Evolutionary conservation across 2,888 invertebrate species (phyloP), one percentile per base, ranked within the genome.

Genomic region (Trisateles emortualis): DNA sequence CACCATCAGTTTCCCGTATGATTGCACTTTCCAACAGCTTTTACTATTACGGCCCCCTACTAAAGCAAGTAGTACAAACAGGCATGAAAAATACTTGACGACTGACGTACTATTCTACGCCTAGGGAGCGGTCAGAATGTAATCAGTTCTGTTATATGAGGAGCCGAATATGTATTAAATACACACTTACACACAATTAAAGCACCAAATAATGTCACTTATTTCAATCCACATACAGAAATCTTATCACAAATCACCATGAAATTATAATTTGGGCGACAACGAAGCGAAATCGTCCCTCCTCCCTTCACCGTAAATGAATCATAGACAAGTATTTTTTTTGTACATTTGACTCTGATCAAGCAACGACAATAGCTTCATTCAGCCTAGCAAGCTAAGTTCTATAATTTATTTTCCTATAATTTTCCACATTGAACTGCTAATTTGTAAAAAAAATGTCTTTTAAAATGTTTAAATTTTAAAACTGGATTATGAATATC

Each of bases 21-120:
- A 85, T 85, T 85, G 82, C 90, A 91, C 92, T 92, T 92, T 92
- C 92, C 89, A 91, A 91, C 85, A 89, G 90, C 92, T 91, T 91
- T 90, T 91, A 92, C 90, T 91, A 91, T 84, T 85, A 79, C 84
- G 85, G 84, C 83, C 85, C 61, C 76, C 87, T 85, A 85, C 83
- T 87, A 84, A 78, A 76, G 83, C 84, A 84, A 90, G 88, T 90
- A 88, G 89, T 88, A 90, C 88, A 88, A 90, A 87, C 88, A 81
- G 82, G 86, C 88, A 91, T 87, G 90, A 91, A 90, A 88, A 90
- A 90, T 90, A 90, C 84, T 87, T 81, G 78, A 79, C 76, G 84
- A 87, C 83, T 86, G 88, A 90, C 90, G 89, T 89, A 87, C 87
- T 85, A 80, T 71, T 70, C 73, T 84, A 85, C 84, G 85, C 85